Base-by-base conservation (phyloP, 2,888 invertebrate species). In the Falcaria lacertinaria region DNA sequence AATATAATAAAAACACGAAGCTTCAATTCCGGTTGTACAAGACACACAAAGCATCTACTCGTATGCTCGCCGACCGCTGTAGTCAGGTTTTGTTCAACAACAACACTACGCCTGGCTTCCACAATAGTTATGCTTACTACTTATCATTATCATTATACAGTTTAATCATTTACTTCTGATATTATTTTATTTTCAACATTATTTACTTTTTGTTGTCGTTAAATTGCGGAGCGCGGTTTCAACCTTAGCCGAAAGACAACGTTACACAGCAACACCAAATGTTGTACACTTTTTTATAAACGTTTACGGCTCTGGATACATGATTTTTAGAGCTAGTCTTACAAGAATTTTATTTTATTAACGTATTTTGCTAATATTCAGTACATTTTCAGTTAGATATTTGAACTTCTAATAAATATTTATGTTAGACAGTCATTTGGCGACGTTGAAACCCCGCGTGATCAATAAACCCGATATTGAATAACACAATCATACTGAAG, bases 41-140 rank as follows among this genome's bases (percentile, higher is more conserved):
- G 37, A 25, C 22, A 37, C 17, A 36, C 22, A 15, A 22, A 37
- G 22, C 22, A 14, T 11, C 25, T 22, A 25, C 37, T 22, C 28
- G 6, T 22, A 22, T 22, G 22, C 11, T 14, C 14, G 37, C 4
- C 25, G 37, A 22, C 37, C 37, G 37, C 37, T 25, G 25, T 14
- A 14, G 37, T 11, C 22, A 13, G 37, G 37, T 13, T 62, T 63
- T 53, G 57, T 57, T 58, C 62, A 60, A 53, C 53, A 69, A 70
- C 69, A 35, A 64, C 59, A 61, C 69, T 74, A 74, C 68, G 59
- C 60, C 54, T 72, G 60, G 67, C 22, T 37, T 74, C 68, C 73
- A 76, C 71, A 69, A 69, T 75, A 74, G 68, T 81, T 80, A 83
- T 69, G 74, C 80, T 87, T 86, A 87, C 80, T 81, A 85, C 74